Percentiles rank a stretch among this genome's conserved stretches.
These are phyloP conservation scores for Pterophyllum scalare DNA, from an alignment of 2,113 vertebrate species.

Conservation along the genomic window DNA sequence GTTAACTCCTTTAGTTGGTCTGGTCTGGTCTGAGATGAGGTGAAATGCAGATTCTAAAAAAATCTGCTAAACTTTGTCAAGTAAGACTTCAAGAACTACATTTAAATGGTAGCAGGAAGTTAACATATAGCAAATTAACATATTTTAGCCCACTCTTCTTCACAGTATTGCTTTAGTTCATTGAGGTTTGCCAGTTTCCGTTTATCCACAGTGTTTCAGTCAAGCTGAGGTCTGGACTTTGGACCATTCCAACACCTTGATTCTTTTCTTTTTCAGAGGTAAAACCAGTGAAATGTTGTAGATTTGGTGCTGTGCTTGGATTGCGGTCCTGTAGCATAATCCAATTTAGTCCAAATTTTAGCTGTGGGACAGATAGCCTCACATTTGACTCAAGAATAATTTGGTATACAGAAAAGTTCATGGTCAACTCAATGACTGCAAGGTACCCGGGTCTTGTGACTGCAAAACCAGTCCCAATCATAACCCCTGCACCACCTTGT, in stretches of 20 bases:
- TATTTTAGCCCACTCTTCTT: neutral
- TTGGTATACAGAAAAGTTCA: neutral
- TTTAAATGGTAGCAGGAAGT: neutral
- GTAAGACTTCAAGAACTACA: neutral
- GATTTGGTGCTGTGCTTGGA: neutral
- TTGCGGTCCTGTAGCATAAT: neutral
- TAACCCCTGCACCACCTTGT: neutral
- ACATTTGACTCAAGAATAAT: neutral
- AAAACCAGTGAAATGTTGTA: no score
- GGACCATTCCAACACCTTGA: neutral
- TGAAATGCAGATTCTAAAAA: neutral
- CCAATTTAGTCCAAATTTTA: neutral
- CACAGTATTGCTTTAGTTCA: neutral
- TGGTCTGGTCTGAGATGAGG: neutral
- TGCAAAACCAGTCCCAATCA: neutral
- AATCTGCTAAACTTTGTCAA: neutral
- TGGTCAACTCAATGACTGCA: no score
- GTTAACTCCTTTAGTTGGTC: neutral
- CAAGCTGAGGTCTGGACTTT: neutral
- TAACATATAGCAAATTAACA: neutral
- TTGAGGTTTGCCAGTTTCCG: rapidly evolving
- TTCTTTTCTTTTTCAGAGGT: neutral
- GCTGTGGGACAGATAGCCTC: neutral
- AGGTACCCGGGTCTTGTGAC: no score
- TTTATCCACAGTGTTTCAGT: neutral